Base-by-base conservation (phyloP, 2,797 vertebrate species). In the Anisognathus igniventris region DNA sequence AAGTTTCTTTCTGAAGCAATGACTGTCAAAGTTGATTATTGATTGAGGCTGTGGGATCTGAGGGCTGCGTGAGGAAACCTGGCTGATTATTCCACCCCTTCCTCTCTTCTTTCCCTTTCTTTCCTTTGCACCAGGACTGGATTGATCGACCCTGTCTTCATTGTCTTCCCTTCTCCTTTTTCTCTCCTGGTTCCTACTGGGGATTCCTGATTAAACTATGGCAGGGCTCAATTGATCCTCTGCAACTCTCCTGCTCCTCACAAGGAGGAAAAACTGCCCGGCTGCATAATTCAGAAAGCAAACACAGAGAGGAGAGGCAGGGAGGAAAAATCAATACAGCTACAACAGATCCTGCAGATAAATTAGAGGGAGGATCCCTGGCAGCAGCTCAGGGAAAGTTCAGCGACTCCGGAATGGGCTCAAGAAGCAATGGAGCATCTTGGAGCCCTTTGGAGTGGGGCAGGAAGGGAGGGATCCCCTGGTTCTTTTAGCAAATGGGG, bases 281-380 rank as follows among this genome's bases (percentile, higher is more conserved):
- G 68, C 96, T 98, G 96, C 97, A 98, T 98, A 97, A 98, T 97
- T 98, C 96, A 97, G 71, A 97, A 90, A 97, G 97, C 96, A 97
- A 97, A 97, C 96, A 92, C 85, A 75, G 94, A 86, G 88, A 89
- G 84, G 70, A 92, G 86, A 95, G 91, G 83, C 71, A 90, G 76
- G 92, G 22, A 71, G 83, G 78, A 66, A 89, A 97, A 97, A 98
- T 97, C 97, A 89, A 98, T 97, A 96, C 14, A 40, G 92, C 95
- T 95, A 94, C 96, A 95, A 93, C 95, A 7, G 85, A 96, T 96
- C 94, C 95, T 96, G 96, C 95, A 97, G 93, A 97, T 87, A 97
- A 95, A 96, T 96, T 95, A 86, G 91, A 78, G 66, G 93, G 93
- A 95, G 75, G 93, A 86, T 88, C 95, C 92, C 88, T 47, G 82